phyloP scores from a whole-genome alignment of 2,888 invertebrate species.

The Caenorhabditis angaria region DNA sequence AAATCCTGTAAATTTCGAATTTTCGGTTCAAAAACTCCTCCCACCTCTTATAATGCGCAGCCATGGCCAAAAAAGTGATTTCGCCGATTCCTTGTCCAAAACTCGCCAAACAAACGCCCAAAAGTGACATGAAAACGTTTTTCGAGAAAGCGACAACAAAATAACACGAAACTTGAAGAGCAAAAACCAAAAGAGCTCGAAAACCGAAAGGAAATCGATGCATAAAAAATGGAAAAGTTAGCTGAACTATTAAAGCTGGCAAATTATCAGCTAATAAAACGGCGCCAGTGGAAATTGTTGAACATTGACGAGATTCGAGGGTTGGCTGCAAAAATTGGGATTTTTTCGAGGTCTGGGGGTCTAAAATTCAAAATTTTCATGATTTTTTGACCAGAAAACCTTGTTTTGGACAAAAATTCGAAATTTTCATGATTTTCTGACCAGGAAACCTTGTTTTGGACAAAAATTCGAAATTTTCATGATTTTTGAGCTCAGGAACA shows the following conservation, averaged over 20 bases:
- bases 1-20: too few relatives aligned
- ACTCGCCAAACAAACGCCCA: constrained; percentile 80
- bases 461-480: too few relatives aligned
- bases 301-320: constrained; percentile 30
- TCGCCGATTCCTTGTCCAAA: constrained; percentile 84
- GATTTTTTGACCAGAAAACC: too few relatives aligned
- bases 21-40: not conserved
- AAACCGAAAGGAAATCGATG: constrained; percentile 73
- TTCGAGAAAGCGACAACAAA: constrained; percentile 66
- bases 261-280: constrained; percentile 84
- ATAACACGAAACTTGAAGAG: constrained; percentile 61
- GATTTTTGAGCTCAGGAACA: too few relatives aligned
- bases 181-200: constrained; percentile 56
- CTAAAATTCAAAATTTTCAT: too few relatives aligned
- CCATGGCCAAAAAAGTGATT: constrained; percentile 81
- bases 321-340: constrained; percentile 15
- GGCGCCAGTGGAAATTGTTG: constrained; percentile 73
- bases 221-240: constrained; percentile 79
- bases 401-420: too few relatives aligned
- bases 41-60: constrained; percentile 79
- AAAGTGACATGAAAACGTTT: constrained; percentile 51
- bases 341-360: too few relatives aligned
- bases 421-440: too few relatives aligned
- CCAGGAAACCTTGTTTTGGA: too few relatives aligned
- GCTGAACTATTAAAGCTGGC: constrained; percentile 81